Evolutionary conservation across 2,888 invertebrate species (phyloP), one percentile per base, ranked within the genome.

Genomic region (Scrobipalpa costella): DNA sequence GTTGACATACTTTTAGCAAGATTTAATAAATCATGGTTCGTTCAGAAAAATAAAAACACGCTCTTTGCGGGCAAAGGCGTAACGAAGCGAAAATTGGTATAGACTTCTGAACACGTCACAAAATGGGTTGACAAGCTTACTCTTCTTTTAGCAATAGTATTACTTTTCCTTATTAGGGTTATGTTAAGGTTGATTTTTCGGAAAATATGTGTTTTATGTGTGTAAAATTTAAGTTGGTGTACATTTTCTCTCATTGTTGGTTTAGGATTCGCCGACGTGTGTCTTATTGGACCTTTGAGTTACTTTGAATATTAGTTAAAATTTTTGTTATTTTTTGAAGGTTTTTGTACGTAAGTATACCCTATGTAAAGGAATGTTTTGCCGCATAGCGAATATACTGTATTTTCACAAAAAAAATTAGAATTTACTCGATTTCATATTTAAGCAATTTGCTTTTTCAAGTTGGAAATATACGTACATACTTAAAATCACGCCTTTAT

Each of bases 41-140:
- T 21, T 27, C 21, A 21, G 21, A 21, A 21, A 61, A 55, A 63
- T 59, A 63, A 59, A 64, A 61, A 63, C 34, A 64, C 34, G 27
- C 60, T 55, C 60, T 52, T 63, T 59, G 52, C 47, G 57, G 40
- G 47, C 17, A 33, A 44, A 47, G 34, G 33, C 15, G 55, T 61
- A 64, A 64, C 64, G 64, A 64, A 64, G 64, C 61, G 61, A 38
- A 64, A 63, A 61, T 61, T 57, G 61, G 21, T 59, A 64, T 61
- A 40, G 47, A 55, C 64, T 61, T 64, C 40, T 60, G 64, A 64
- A 61, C 61, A 57, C 47, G 47, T 47, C 40, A 59, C n/a, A 19
- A 44, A 59, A 44, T 27, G 21, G 19, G 59, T 27, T 40, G 38
- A 19, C 57, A 38, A 58, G 19, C 8, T 19, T 19, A 17, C 33